Evolutionary conservation across 2,113 vertebrate species (phyloP).

Genomic region (Alosa alosa): DNA sequence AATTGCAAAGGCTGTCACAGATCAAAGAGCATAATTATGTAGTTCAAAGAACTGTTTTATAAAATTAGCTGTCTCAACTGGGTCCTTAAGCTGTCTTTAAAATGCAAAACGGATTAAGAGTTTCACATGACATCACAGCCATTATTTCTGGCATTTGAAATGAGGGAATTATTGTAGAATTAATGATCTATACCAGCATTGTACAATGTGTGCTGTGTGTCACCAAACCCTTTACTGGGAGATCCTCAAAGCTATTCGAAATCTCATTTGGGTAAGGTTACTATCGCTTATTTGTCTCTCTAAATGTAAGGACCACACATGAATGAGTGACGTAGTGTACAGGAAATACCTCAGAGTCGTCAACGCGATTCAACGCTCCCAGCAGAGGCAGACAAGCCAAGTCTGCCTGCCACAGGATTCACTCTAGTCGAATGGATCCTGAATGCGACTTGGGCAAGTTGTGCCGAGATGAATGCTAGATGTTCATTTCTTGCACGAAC

Average conservation of each 20-base stretch:
- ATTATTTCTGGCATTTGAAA: not conserved
- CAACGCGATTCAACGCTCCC: constrained; percentile 5
- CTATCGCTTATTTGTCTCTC: not conserved
- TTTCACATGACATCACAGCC: constrained; percentile 4
- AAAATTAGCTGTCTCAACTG: not conserved
- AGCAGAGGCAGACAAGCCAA: not conserved
- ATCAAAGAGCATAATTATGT: constrained; percentile 36
- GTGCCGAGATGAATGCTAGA: not conserved
- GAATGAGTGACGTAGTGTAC: constrained; percentile 50
- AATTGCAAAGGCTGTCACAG: constrained; percentile 19
- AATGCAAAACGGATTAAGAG: constrained; percentile 12
- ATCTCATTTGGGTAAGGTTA: not conserved
- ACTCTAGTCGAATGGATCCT: not conserved
- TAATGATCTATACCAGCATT: not conserved
- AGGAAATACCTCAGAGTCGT: constrained; percentile 39
- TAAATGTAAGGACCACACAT: constrained; percentile 12
- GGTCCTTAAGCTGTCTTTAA: not conserved
- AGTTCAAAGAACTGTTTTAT: constrained; percentile 28
- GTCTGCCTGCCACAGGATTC: not conserved
- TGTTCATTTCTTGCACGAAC: not conserved
- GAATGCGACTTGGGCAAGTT: constrained; percentile 15
- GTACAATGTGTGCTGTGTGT: not conserved
- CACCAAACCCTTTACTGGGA: not conserved
- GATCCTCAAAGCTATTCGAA: not conserved
- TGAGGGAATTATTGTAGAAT: not conserved